Percentiles rank a stretch among this genome's conserved stretches.
These are phyloP conservation scores for Ptychoptera albimana DNA, from an alignment of 2,888 invertebrate species.

Conservation along the genomic window DNA sequence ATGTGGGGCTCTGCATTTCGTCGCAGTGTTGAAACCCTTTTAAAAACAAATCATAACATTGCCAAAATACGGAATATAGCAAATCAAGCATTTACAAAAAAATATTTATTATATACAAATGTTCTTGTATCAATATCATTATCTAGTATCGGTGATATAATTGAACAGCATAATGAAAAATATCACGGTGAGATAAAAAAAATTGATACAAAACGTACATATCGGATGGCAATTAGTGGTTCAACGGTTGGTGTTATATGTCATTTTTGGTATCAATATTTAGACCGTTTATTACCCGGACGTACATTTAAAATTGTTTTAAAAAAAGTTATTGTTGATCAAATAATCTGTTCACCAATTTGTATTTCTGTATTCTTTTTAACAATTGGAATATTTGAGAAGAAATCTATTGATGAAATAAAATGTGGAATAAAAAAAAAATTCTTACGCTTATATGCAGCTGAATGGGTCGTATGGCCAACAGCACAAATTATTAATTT, in stretches of 20 bases:
- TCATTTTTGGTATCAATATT: conserved; percentile 71
- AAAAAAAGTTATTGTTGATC: conserved; percentile 70
- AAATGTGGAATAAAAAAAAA: conserved; percentile 53
- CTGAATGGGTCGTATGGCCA: conserved; percentile 88
- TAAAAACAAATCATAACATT: too few species aligned
- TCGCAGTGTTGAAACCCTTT: too few species aligned
- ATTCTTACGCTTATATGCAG: conserved; percentile 60
- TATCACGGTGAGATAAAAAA: conserved; percentile 35
- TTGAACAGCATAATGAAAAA: conserved; percentile 69
- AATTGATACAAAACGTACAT: conserved; percentile 45
- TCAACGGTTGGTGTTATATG: conserved; percentile 60
- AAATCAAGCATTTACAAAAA: conserved; percentile 38
- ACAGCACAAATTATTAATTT: conserved; percentile 88
- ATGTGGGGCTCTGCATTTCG: too few species aligned
- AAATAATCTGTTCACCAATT: conserved; percentile 67
- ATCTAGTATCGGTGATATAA: conserved; percentile 60
- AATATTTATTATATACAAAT: conserved; percentile 64
- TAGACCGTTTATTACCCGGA: conserved; percentile 59
- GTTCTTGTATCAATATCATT: conserved; percentile 56
- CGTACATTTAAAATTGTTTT: conserved; percentile 44
- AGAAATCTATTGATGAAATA: conserved; percentile 40
- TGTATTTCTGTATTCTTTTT: conserved; percentile 62
- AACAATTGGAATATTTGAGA: conserved; percentile 57
- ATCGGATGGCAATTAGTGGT: conserved; percentile 65
- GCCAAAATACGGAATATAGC: conserved; percentile 13